Evolutionary conservation across 2,797 vertebrate species (phyloP).

Genomic region (Sandelia bainsii): DNA sequence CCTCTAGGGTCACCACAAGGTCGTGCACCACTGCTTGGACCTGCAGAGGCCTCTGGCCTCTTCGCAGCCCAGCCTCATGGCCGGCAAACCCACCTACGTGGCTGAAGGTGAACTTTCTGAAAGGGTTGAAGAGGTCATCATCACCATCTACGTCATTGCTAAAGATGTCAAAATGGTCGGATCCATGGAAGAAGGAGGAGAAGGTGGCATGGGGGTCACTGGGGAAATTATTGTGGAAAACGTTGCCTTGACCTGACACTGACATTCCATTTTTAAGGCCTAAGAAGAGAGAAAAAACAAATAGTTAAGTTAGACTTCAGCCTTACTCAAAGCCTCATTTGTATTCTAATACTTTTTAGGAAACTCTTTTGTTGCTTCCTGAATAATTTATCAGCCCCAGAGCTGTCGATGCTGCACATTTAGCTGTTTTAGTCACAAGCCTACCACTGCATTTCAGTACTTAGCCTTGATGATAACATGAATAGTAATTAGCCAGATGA

Average conservation of each 20-base stretch:
- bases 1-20: constrained; percentile 92
- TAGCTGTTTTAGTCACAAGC: constrained; percentile 26
- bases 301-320: background rate
- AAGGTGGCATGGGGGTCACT: constrained; percentile 92
- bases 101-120: constrained; percentile 90
- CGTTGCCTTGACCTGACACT: constrained; percentile 75
- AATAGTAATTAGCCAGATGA: constrained; percentile 42
- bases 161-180: constrained; percentile 94
- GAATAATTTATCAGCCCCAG: constrained; percentile 63
- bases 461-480: constrained; percentile 34
- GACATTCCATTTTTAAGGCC: constrained; percentile 79
- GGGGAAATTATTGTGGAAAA: constrained; percentile 89
- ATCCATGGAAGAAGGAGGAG: constrained; percentile 91
- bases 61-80: constrained; percentile 60
- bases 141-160: constrained; percentile 87
- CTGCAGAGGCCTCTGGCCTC: constrained; percentile 79
- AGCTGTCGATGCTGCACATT: constrained; percentile 46
- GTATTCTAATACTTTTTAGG: constrained; percentile 24
- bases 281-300: constrained; percentile 39
- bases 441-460: constrained; percentile 25
- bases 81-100: constrained; percentile 82
- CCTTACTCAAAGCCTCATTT: background rate
- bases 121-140: constrained; percentile 92
- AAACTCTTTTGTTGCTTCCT: constrained; percentile 24
- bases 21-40: constrained; percentile 91